Conservation (phyloP, 1,140 invertebrate species). For the Cotesia glomerata region DNA sequence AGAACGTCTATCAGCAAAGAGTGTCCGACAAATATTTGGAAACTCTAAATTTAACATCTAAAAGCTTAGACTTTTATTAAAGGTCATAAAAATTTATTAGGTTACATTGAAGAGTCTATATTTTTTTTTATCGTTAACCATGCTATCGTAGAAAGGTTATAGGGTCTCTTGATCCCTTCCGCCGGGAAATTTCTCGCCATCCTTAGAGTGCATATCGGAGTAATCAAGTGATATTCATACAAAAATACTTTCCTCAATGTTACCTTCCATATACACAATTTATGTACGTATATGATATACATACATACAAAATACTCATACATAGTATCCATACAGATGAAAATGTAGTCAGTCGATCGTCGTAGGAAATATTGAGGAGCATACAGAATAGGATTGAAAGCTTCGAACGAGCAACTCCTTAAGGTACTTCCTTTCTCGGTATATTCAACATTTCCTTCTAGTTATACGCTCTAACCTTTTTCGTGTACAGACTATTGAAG, state of each 20-base stretch:
- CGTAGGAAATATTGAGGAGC: neutral
- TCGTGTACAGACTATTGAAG: neutral
- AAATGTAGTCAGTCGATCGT: neutral
- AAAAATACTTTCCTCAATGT: neutral
- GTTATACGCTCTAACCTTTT: neutral
- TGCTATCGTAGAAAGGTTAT: neutral
- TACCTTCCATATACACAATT: neutral
- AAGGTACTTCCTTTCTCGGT: neutral
- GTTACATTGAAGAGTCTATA: too few species aligned
- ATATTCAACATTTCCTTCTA: neutral
- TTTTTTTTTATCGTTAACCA: neutral
- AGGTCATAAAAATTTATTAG: too few species aligned
- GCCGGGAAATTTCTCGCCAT: neutral
- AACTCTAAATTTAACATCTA: too few species aligned
- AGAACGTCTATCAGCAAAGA: too few species aligned
- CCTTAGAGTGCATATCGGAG: slow-evolving; percentile 12
- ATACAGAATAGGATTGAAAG: neutral
- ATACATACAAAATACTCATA: neutral
- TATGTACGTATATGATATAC: neutral
- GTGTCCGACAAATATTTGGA: too few species aligned
- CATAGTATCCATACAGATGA: neutral
- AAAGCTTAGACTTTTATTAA: too few species aligned
- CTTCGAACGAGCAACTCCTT: slow-evolving; percentile 15
- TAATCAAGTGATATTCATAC: slow-evolving; percentile 24
- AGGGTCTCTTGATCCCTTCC: neutral